These are phyloP conservation scores for Chanos chanos DNA, from an alignment of 2,797 vertebrate species.

Conservation along the genomic window DNA sequence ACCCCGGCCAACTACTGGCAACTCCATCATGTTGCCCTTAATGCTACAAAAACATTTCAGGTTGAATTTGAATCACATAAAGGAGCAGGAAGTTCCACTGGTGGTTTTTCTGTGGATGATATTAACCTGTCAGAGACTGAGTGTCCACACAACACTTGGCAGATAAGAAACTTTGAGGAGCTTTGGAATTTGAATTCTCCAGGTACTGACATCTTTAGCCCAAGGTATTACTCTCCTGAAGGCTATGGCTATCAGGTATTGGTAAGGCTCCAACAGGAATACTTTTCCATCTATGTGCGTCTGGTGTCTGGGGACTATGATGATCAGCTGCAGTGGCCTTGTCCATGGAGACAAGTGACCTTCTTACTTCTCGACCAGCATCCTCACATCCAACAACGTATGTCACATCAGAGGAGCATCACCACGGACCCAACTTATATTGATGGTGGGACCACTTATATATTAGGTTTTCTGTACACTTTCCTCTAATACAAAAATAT, in stretches of 20 bases:
- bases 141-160: slow-evolving; percentile 61
- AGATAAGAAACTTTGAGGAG: slow-evolving; percentile 68
- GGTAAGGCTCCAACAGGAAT: slow-evolving; percentile 15
- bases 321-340: slow-evolving; percentile 74
- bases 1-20: slow-evolving; percentile 67
- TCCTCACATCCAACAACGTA: slow-evolving; percentile 69
- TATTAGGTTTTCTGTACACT: too few relatives aligned
- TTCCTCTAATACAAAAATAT: too few relatives aligned
- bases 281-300: slow-evolving; percentile 44
- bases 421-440: slow-evolving; percentile 73
- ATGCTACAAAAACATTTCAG: slow-evolving; percentile 64
- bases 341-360: slow-evolving; percentile 73
- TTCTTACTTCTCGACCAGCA: slow-evolving; percentile 79
- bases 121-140: slow-evolving; percentile 33
- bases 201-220: neutral
- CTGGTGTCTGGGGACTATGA: slow-evolving; percentile 29
- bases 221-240: slow-evolving; percentile 63
- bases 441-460: too few relatives aligned
- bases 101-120: slow-evolving; percentile 75
- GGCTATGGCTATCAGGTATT: slow-evolving; percentile 77
- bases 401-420: slow-evolving; percentile 71
- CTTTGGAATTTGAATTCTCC: neutral
- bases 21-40: slow-evolving; percentile 69
- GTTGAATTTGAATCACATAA: slow-evolving; percentile 73
- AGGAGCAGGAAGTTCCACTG: slow-evolving; percentile 64